phyloP scores from a whole-genome alignment of 2,113 vertebrate genomes.

The Cyanocitta stelleri region DNA sequence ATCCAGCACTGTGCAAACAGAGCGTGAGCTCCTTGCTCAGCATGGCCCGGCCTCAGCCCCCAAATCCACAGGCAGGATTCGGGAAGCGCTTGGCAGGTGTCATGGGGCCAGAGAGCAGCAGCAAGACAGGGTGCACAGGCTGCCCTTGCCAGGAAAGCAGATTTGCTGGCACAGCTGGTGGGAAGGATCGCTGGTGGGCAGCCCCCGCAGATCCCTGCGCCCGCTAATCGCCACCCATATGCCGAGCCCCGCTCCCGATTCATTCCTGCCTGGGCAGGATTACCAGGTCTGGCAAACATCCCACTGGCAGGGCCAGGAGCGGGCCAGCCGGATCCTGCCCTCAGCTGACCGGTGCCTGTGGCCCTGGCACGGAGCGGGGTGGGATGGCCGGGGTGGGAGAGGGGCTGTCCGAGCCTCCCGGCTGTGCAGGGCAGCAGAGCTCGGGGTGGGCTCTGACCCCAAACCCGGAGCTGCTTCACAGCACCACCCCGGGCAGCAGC shows the following conservation, averaged over 20 bases:
- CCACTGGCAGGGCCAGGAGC: background rate
- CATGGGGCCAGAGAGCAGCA: fast-evolving
- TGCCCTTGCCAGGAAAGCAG: background rate
- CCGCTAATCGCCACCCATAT: background rate
- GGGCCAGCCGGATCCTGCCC: background rate
- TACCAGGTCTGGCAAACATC: background rate
- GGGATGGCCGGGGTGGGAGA: fast-evolving
- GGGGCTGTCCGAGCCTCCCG: fast-evolving
- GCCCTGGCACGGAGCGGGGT: fast-evolving
- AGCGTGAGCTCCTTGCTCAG: background rate
- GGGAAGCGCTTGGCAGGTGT: background rate
- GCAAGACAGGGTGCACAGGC: background rate
- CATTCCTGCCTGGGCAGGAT: background rate
- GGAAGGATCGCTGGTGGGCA: background rate
- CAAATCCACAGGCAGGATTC: background rate
- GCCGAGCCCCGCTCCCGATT: background rate
- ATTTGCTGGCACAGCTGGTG: background rate
- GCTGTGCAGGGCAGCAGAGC: background rate
- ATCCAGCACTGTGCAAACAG: background rate
- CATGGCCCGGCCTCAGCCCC: background rate
- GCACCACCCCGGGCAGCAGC: background rate
- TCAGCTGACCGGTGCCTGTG: background rate
- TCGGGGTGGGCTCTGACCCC: background rate
- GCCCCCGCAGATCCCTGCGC: fast-evolving
- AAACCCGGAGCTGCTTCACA: background rate